A percentile compares a stretch with the other conserved stretches of the same genome.
These are phyloP conservation scores for Pedionomus torquatus DNA, from an alignment of 2,113 vertebrate species.

Conservation along the genomic window DNA sequence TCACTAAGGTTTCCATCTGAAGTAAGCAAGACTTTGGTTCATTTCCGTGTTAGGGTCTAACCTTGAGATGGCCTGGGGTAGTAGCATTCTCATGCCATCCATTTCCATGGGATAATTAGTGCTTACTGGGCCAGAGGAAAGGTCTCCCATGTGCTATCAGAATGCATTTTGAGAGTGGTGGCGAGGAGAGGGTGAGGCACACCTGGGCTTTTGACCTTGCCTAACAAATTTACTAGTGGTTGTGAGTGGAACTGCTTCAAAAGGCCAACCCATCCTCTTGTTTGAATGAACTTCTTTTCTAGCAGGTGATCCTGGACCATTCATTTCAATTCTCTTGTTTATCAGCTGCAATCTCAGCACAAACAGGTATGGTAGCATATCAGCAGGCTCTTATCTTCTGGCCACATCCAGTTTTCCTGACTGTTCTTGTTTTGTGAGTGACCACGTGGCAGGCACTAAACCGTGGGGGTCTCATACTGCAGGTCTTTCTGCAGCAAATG, in stretches of 20 bases:
- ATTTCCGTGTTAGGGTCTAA: background rate
- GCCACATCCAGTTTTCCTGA: background rate
- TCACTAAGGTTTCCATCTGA: background rate
- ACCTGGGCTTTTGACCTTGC: constrained; percentile 50
- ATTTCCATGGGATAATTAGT: background rate
- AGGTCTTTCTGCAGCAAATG: background rate
- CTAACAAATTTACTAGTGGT: background rate
- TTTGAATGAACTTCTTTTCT: background rate
- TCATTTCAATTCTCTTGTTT: background rate
- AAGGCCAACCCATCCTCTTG: background rate
- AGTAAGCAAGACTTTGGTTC: background rate
- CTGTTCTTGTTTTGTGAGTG: background rate
- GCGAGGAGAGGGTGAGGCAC: background rate
- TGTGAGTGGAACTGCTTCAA: background rate
- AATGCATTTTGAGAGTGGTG: background rate
- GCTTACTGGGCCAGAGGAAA: background rate
- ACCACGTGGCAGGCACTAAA: rapidly evolving
- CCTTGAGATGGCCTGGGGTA: background rate
- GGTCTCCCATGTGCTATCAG: background rate
- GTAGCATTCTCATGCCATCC: background rate
- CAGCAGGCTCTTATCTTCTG: background rate
- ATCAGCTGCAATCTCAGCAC: background rate
- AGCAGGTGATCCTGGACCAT: background rate
- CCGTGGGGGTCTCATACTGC: background rate
- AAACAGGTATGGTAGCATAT: background rate